Evolutionary conservation across 2,113 vertebrate genomes (phyloP), one percentile per base, ranked within the genome.

Genomic region (Actinemys pallida): DNA sequence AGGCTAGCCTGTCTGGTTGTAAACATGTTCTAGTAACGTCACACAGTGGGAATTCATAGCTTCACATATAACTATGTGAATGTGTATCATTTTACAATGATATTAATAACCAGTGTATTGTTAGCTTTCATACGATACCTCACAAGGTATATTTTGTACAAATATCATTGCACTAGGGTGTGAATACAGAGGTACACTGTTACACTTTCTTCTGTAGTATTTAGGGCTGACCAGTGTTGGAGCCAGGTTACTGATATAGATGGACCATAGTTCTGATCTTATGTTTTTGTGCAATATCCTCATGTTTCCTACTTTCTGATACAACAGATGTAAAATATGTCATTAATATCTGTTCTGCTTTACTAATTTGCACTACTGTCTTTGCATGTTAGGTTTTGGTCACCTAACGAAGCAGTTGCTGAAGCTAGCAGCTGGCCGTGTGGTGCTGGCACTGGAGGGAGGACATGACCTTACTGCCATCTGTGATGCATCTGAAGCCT

Each of bases 401-500:
- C 98, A 98, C 94, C 97, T 98, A 91, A 98, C 97, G 93, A 98
- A 98, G 97, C 97, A 98, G 6, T n/a, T 98, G 97, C 97, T 98
- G 98, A 98, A 97, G n/a, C 50, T 98, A 96, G 98, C 98, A 10
- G 92, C 96, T 20, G 98, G 98, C 87, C 98, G 95, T 6, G 97
- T 98, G 52, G 98, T 98, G 84, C 92, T 97, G 95, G 98, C 98
- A 42, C 95, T 97, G 86, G 98, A 98, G 94, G 98, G 98, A 96
- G 98, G 98, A 98, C 98, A 98, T 69, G 98, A 98, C 97, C 98
- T 98, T 94, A 98, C 98, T 59, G 97, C 98, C 96, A 98, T 98
- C 93, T 98, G 98, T 93, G 98, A 98, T 79, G 98, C 98, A 82
- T 98, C 99, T 95, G 98, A 98, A 95, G 98, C 98, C 96, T 98